phyloP scores from a whole-genome alignment of 2,888 invertebrate species.

The Poecilus cupreus region DNA sequence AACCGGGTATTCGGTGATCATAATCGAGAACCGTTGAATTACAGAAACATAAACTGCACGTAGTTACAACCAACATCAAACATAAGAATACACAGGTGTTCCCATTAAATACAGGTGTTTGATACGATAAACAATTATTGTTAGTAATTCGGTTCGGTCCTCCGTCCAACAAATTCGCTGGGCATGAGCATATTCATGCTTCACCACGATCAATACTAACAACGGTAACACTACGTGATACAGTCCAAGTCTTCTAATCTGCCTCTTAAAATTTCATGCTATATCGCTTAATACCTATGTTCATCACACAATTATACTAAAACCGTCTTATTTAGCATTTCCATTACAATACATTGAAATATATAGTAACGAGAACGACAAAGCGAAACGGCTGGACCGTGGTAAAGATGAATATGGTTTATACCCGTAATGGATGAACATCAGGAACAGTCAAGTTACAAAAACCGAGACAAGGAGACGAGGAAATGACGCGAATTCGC shows the following conservation, averaged over 20 bases:
- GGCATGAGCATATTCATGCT: not conserved
- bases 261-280: not conserved
- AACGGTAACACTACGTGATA: not conserved
- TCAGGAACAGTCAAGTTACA: not conserved
- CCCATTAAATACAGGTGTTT: constrained; percentile 16
- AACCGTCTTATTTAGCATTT: not conserved
- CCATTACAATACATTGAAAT: too few relatives aligned
- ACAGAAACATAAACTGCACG: constrained; percentile 7
- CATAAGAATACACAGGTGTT: constrained; percentile 2
- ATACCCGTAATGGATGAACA: not conserved
- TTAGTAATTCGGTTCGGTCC: constrained; percentile 17
- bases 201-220: not conserved
- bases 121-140: constrained; percentile 5
- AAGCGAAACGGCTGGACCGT: not conserved
- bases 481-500: constrained; percentile 1
- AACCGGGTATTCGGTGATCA: constrained; percentile 31
- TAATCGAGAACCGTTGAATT: not conserved
- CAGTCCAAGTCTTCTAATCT: not conserved
- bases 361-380: too few relatives aligned
- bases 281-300: not conserved
- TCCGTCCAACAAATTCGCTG: not conserved
- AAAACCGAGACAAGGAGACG: not conserved
- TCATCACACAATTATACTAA: not conserved
- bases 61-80: constrained; percentile 9
- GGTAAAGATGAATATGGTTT: not conserved